These are phyloP conservation scores for Carlito syrichta DNA, from an alignment of 2,113 vertebrate species.

Conservation along the genomic window DNA sequence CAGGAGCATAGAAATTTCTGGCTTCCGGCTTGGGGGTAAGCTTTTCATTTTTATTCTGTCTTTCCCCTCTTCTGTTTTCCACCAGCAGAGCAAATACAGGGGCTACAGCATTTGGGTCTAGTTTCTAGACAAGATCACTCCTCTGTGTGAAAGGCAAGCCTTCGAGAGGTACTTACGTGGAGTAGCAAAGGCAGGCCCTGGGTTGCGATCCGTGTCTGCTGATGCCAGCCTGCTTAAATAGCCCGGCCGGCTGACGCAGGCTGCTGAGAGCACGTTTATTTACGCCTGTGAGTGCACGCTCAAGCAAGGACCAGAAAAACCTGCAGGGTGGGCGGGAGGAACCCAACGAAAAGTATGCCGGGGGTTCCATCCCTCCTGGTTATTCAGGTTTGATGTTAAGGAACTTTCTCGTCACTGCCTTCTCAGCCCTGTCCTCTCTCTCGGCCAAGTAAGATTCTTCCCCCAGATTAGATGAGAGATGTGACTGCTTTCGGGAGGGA, in stretches of 20 bases:
- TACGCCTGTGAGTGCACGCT: conserved; percentile 62
- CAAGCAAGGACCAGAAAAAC: conserved; percentile 84
- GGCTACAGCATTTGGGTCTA: not conserved
- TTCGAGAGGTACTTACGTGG: conserved; percentile 74
- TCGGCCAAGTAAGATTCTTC: not conserved
- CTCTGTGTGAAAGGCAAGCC: not conserved
- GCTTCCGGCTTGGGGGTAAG: not conserved
- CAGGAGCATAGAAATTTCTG: not conserved
- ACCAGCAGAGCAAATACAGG: not conserved
- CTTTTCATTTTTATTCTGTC: not conserved
- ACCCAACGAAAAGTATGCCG: conserved; percentile 59
- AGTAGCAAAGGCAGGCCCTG: not conserved
- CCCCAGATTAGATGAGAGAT: not conserved
- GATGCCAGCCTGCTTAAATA: conserved; percentile 75
- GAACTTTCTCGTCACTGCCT: not conserved
- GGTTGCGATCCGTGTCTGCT: conserved; percentile 28
- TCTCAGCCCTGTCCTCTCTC: not conserved
- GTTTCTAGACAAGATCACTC: not conserved
- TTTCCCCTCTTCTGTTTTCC: not conserved
- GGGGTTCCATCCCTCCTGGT: conserved; percentile 73
- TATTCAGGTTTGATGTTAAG: conserved; percentile 80
- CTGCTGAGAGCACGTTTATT: conserved; percentile 51
- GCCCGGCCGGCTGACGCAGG: conserved; percentile 34
- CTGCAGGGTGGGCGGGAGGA: conserved; percentile 73
- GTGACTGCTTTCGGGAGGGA: not conserved